phyloP scores from a whole-genome alignment of 2,888 invertebrate genomes.

The Tenthredo distinguenda region DNA sequence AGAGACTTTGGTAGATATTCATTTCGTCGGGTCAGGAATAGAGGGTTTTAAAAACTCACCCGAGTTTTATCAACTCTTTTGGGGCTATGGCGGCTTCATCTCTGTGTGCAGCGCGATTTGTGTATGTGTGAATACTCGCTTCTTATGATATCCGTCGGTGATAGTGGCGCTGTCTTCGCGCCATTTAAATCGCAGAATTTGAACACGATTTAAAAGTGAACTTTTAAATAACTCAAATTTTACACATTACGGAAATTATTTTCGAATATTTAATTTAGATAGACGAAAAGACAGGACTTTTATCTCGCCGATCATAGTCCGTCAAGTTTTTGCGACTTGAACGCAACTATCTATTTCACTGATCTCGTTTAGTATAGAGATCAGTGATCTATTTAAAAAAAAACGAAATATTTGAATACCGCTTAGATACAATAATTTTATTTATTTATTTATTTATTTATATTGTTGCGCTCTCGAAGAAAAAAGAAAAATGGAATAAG shows the following conservation, averaged over 20 bases:
- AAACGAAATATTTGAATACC: constrained; percentile 14
- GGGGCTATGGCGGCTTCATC: constrained; percentile 52
- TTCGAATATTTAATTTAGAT: neutral
- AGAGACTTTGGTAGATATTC: neutral
- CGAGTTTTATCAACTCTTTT: constrained; percentile 52
- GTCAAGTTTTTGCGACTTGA: neutral
- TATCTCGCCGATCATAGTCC: neutral
- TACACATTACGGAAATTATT: neutral
- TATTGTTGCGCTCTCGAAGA: constrained; percentile 43
- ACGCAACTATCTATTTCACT: neutral
- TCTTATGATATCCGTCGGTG: neutral
- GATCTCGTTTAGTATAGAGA: no score
- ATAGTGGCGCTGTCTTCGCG: neutral
- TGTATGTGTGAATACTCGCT: constrained; percentile 32
- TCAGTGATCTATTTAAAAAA: neutral
- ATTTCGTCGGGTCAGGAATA: neutral
- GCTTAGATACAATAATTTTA: constrained; percentile 24
- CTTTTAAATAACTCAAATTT: neutral
- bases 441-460: constrained; percentile 44
- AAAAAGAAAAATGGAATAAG: constrained; percentile 9
- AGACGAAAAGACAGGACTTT: neutral
- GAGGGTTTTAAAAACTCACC: constrained; percentile 40
- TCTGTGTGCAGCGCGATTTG: constrained; percentile 23
- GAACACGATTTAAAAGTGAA: neutral
- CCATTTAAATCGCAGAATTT: neutral